Percentiles rank a stretch among this genome's conserved stretches.
These are phyloP conservation scores for Drosophila kambysellisi DNA, from an alignment of 2,888 invertebrate species.

Conservation along the genomic window DNA sequence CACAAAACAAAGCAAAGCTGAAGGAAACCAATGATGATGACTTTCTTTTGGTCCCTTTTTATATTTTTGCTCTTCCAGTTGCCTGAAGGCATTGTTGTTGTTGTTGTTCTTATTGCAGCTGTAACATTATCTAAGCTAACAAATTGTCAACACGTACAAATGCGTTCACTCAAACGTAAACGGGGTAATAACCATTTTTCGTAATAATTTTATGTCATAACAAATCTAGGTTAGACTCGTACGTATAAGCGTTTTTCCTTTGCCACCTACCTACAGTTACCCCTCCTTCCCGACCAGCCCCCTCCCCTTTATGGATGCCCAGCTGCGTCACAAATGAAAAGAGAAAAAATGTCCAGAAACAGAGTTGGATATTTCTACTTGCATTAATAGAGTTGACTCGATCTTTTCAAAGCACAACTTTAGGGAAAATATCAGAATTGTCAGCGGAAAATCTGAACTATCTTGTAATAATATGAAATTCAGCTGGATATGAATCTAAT, in stretches of 20 bases:
- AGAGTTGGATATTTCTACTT: neutral
- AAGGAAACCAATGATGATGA: conserved; percentile 64
- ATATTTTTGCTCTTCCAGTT: conserved; percentile 21
- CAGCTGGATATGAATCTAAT: neutral
- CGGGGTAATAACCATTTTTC: conserved; percentile 84
- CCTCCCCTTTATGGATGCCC: neutral
- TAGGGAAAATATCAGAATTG: neutral
- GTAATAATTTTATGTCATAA: conserved; percentile 82
- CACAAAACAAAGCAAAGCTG: conserved; percentile 25
- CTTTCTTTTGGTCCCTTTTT: conserved; percentile 41
- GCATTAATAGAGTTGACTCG: neutral
- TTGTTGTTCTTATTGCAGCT: conserved; percentile 45
- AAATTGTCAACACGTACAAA: conserved; percentile 84
- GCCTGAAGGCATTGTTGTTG: conserved; percentile 40
- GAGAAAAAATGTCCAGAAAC: conserved; percentile 1
- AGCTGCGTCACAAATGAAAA: conserved; percentile 4
- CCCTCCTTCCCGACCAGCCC: neutral
- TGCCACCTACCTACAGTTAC: conserved; percentile 1
- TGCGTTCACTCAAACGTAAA: conserved; percentile 84
- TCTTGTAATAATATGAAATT: neutral
- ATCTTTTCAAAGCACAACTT: neutral
- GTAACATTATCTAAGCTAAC: conserved; percentile 79
- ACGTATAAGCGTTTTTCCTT: conserved; percentile 18
- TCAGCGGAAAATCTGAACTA: too few relatives aligned
- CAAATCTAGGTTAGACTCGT: conserved; percentile 80